Conservation (phyloP, 2,888 invertebrate genomes). For the Brenthis ino region DNA sequence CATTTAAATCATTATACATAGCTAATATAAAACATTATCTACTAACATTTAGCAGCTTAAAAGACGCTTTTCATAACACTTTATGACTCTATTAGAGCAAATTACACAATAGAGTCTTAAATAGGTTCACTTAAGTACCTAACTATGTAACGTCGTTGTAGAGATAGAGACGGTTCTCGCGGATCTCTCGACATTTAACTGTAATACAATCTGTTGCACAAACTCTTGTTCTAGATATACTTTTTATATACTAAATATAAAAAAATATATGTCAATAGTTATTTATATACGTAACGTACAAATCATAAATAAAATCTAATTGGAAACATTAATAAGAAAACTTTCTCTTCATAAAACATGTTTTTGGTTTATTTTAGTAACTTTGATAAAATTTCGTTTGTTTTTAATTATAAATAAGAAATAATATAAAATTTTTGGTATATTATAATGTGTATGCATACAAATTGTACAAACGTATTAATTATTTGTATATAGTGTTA, state of each 20-base stretch:
- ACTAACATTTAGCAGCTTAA: too few species aligned
- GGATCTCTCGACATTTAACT: slow-evolving; percentile 33
- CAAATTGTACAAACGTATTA: background rate
- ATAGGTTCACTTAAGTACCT: slow-evolving; percentile 20
- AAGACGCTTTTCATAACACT: background rate
- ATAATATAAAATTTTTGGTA: background rate
- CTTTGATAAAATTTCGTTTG: too few species aligned
- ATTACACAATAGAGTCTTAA: slow-evolving; percentile 9
- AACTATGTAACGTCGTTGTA: slow-evolving; percentile 29
- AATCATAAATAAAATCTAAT: too few species aligned
- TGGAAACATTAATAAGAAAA: too few species aligned
- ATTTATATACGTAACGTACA: too few species aligned
- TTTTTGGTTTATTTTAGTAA: too few species aligned
- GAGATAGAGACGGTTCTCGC: slow-evolving; percentile 27
- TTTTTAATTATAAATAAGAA: too few species aligned
- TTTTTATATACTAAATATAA: background rate
- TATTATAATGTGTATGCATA: background rate
- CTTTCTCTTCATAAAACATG: too few species aligned
- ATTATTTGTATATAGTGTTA: background rate
- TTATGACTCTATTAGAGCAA: slow-evolving; percentile 11
- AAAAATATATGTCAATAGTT: too few species aligned
- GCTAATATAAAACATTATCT: too few species aligned
- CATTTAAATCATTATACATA: too few species aligned
- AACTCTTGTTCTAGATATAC: slow-evolving; percentile 12
- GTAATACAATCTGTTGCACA: slow-evolving; percentile 22